Conservation (phyloP, 2,113 vertebrate species). For the Gadus macrocephalus region DNA sequence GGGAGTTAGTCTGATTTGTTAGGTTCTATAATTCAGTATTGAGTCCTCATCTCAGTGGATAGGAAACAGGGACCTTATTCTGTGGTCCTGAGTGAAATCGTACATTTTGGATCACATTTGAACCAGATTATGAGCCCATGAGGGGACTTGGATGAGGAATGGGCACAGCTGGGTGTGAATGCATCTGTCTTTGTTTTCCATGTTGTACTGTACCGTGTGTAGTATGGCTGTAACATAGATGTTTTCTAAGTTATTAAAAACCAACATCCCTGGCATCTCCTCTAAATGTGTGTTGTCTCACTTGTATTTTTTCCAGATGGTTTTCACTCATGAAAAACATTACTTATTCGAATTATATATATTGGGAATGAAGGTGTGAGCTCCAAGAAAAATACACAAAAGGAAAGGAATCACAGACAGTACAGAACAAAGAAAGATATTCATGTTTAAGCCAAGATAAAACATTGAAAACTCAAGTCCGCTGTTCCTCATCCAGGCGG, state of each 20-base stretch:
- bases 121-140: background rate
- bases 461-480: too few relatives aligned
- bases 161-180: slow-evolving; percentile 28
- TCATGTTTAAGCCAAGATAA: too few relatives aligned
- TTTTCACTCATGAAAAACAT: background rate
- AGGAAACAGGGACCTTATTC: background rate
- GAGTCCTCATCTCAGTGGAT: too few relatives aligned
- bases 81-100: slow-evolving; percentile 15
- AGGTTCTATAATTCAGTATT: background rate
- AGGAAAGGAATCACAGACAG: background rate
- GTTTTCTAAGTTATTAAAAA: slow-evolving; percentile 71
- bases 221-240: slow-evolving; percentile 68
- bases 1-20: background rate
- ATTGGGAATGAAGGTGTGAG: background rate
- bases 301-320: background rate
- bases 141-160: slow-evolving; percentile 34
- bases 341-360: slow-evolving; percentile 1
- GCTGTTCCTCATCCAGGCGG: too few relatives aligned
- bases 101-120: slow-evolving; percentile 2
- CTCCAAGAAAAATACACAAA: background rate
- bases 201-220: slow-evolving; percentile 57
- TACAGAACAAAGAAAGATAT: too few relatives aligned
- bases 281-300: slow-evolving; percentile 11
- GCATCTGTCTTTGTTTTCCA: slow-evolving; percentile 50
- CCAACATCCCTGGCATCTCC: slow-evolving; percentile 59